Evolutionary conservation across 2,113 vertebrate species (phyloP).

Genomic region (Lagopus muta): DNA sequence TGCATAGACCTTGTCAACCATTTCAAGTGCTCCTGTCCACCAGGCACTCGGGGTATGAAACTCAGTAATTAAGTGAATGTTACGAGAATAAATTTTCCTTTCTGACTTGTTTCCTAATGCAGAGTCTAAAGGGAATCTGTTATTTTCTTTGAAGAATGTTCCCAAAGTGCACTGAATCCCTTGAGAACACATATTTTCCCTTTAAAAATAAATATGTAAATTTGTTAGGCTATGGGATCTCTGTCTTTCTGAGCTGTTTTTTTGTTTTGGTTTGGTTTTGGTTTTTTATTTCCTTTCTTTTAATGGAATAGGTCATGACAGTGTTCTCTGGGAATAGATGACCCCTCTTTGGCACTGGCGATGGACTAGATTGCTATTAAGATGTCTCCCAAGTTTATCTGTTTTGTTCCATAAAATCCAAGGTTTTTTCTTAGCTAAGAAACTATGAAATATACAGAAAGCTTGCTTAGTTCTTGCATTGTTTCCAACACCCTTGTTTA

Average conservation of each 20-base stretch:
- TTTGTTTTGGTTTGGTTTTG: accelerated
- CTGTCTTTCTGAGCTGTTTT: not conserved
- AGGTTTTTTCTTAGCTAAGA: not conserved
- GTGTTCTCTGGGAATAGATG: not conserved
- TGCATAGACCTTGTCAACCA: conserved; percentile 92
- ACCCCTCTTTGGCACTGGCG: not conserved
- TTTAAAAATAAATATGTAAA: conserved; percentile 55
- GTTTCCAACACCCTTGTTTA: not conserved
- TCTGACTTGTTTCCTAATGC: not conserved
- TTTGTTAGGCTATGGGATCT: not conserved
- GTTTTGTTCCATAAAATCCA: not conserved
- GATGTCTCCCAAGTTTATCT: not conserved
- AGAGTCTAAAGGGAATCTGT: not conserved
- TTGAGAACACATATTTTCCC: conserved; percentile 37
- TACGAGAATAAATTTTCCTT: conserved; percentile 7
- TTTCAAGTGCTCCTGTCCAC: conserved; percentile 91
- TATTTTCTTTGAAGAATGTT: conserved; percentile 54
- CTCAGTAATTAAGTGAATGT: not conserved
- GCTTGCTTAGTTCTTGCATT: not conserved
- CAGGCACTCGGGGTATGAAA: conserved; percentile 87
- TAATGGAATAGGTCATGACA: conserved; percentile 29
- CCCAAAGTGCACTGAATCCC: conserved; percentile 42
- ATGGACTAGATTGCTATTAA: not conserved
- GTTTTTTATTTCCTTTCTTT: not conserved
- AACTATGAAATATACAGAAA: not conserved